Evolutionary conservation across 2,888 invertebrate species (phyloP).

Genomic region (Andricus curvator): DNA sequence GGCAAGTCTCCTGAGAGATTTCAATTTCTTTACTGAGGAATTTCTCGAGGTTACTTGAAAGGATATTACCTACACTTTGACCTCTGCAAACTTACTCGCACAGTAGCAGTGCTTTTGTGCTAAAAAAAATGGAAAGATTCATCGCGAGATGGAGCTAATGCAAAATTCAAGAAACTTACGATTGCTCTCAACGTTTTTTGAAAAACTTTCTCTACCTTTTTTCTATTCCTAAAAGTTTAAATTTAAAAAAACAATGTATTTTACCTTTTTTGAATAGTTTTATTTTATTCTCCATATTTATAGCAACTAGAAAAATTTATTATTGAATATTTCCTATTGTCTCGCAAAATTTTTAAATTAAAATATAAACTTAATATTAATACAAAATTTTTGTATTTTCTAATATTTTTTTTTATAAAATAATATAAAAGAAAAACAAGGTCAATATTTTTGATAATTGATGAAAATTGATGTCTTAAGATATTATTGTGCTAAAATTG

Average conservation of each 20-base stretch:
- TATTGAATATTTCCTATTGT: no score
- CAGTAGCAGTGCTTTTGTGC: constrained; percentile 56
- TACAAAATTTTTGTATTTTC: no score
- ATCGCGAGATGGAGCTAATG: constrained; percentile 12
- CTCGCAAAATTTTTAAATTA: no score
- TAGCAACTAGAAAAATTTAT: no score
- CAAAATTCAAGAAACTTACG: constrained; percentile 35
- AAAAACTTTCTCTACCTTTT: not conserved
- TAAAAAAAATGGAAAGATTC: constrained; percentile 59
- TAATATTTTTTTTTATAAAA: no score
- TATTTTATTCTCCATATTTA: not conserved
- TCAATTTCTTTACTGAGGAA: constrained; percentile 57
- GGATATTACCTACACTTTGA: constrained; percentile 61
- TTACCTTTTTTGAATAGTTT: not conserved
- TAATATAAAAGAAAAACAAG: no score
- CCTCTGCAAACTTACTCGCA: constrained; percentile 53
- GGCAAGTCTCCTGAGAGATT: constrained; percentile 31
- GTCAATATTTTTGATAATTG: no score
- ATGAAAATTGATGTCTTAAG: no score
- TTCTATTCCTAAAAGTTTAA: not conserved
- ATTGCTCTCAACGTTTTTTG: not conserved
- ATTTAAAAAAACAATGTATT: not conserved
- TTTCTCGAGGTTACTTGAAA: constrained; percentile 57
- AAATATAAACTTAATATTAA: no score
- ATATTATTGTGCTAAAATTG: no score